Percentiles rank a stretch among this genome's conserved stretches.
Evolutionary conservation across 1,140 invertebrate species (phyloP).

Genomic region (Metaphire vulgaris): DNA sequence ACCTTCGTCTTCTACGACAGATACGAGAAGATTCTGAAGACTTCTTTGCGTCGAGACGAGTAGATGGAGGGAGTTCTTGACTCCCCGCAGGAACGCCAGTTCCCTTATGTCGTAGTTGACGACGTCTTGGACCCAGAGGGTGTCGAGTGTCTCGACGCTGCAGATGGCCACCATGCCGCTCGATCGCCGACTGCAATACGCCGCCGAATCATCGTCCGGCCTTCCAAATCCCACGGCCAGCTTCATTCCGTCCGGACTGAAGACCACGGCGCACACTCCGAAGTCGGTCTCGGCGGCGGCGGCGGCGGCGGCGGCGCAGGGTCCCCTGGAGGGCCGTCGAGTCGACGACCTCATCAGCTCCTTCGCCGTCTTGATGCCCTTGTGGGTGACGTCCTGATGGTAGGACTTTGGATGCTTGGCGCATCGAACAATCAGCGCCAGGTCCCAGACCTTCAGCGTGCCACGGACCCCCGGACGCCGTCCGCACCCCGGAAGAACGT

Average conservation of each 20-base stretch:
- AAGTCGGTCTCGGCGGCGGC: neutral
- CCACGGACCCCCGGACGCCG: neutral
- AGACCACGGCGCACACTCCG: neutral
- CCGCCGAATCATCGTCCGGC: neutral
- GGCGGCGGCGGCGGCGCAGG: too few relatives aligned
- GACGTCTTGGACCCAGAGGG: neutral
- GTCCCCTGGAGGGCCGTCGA: too few relatives aligned
- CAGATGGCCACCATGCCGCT: neutral
- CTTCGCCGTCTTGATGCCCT: neutral
- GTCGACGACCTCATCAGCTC: neutral
- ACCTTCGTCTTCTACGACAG: neutral
- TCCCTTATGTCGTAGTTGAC: neutral
- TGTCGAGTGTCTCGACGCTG: neutral
- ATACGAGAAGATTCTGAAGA: neutral
- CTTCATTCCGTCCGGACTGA: neutral
- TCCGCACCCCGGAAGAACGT: neutral
- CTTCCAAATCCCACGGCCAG: neutral
- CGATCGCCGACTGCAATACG: neutral
- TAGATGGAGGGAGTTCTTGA: neutral
- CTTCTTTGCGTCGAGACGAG: neutral
- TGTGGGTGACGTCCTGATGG: neutral
- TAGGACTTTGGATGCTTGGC: neutral
- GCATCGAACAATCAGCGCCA: neutral
- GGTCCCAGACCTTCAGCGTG: neutral
- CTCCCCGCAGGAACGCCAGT: neutral